Evolutionary conservation across 2,888 invertebrate species (phyloP), one percentile per base, ranked within the genome.

Genomic region (Leptopilina drosophilae): DNA sequence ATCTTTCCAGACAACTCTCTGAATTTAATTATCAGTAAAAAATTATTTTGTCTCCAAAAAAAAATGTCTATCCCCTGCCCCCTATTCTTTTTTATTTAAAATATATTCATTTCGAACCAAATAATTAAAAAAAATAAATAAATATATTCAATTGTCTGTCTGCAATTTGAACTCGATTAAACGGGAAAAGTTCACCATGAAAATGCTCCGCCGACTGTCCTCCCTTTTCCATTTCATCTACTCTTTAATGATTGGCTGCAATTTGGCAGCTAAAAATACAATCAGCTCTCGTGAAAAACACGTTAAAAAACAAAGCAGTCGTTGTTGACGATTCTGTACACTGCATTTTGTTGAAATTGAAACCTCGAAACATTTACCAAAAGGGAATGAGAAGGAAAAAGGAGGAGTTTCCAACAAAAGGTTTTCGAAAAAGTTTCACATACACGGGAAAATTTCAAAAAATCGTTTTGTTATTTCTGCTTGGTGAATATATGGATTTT

Each of bases 221-320:
- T 49, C 12, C 49, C 49, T 11, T 49, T 53, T 53, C 73, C 33
- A 49, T 69, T 69, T 69, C 69, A 69, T 69, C 33, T n/a, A n/a
- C n/a, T 84, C 84, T 83, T 87, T 87, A 86, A 89, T 88, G 85
- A 89, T 89, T 87, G 87, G 84, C 85, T 85, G 83, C 87, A 82
- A 87, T 88, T 86, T 84, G 82, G 81, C 86, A 84, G 84, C 85
- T 86, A 85, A 87, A 88, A 88, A 88, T 88, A 87, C 88, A 88
- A 87, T 88, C 87, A 85, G 77, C 77, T 76, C 85, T 84, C 82
- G 86, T 83, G 85, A 86, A 86, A 85, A 87, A 87, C 86, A 83
- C 88, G 88, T 88, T 87, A 85, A 87, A 88, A 42, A 88, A 88
- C 81, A 80, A 81, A 82, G 79, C 82, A 56, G 56, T 33, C 56